phyloP scores from a whole-genome alignment of 2,113 vertebrate species.

The Dromaius novaehollandiae region DNA sequence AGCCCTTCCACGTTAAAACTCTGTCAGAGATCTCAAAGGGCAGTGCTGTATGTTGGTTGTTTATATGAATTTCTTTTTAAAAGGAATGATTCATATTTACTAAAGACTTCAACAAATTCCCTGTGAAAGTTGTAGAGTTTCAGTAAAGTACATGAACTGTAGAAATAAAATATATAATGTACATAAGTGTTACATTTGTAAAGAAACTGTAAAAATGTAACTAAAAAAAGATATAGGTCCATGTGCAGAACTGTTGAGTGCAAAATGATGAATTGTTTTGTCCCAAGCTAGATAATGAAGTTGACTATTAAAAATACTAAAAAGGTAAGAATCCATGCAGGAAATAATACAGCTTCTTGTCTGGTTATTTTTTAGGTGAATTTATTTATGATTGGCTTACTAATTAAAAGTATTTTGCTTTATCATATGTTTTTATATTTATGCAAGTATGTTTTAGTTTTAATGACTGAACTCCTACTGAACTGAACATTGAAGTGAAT shows the following conservation, averaged over 20 bases:
- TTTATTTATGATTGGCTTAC: constrained; percentile 97
- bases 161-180: constrained; percentile 80
- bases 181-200: constrained; percentile 83
- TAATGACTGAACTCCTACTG: constrained; percentile 10
- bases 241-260: constrained; percentile 70
- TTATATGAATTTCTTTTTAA: constrained; percentile 80
- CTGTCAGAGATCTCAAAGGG: constrained; percentile 71
- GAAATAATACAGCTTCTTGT: constrained; percentile 83
- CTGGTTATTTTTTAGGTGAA: constrained; percentile 91
- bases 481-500: constrained; percentile 25
- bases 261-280: constrained; percentile 71
- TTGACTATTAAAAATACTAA: constrained; percentile 65
- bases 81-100: constrained; percentile 73
- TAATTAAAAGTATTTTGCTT: constrained; percentile 91
- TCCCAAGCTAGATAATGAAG: constrained; percentile 69
- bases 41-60: constrained; percentile 65
- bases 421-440: constrained; percentile 62
- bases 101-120: constrained; percentile 74
- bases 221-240: constrained; percentile 69
- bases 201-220: constrained; percentile 85
- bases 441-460: constrained; percentile 55
- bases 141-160: constrained; percentile 70
- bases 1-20: constrained; percentile 67
- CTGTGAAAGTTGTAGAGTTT: constrained; percentile 77
- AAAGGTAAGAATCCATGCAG: constrained; percentile 59